Base-by-base conservation (phyloP, 1,140 invertebrate species). In the Drosophila murphyi region DNA sequence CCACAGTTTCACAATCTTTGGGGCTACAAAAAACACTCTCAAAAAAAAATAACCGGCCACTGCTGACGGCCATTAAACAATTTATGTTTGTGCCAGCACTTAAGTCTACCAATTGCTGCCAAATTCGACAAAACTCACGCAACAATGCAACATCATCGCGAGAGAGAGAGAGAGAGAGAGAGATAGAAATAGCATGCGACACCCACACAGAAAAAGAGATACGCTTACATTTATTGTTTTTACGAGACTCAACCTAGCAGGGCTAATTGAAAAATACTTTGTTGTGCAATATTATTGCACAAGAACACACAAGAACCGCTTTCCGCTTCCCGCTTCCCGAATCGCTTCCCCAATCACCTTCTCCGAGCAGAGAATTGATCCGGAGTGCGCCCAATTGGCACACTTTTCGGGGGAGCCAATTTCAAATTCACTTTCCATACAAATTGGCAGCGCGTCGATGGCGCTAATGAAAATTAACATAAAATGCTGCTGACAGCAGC, bases 391-490 rank as follows among this genome's bases (percentile, higher is more conserved):
- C 45, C 73, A 67, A 74, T 86, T 88, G 82, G 72, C 82, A 87
- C 65, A 88, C 52, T 88, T 88, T 87, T 82, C 60, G 48, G 59
- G 39, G 43, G 59, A 37, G 43, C 45, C 69, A 80, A 69, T 85
- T 88, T 87, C 83, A 80, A 87, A 89, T 88, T 88, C 83, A 88
- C 85, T 88, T 89, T 85, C 80, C 80, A 88, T 88, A 88, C 83
- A 88, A 88, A 89, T 89, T 88, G 83, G 80, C 80, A 90, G 80
- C 85, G 65, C 70, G 77, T 68, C 77, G 82, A 62, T 83, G 85
- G 74, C 76, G 81, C 85, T 89, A 89, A 89, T 89, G 85, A 89
- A 89, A 89, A 89, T 89, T 89, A 89, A 89, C 85, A 89, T 89
- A 89, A 89, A 89, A 89, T 89, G 85, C 80, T 85, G 85, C 85